Conservation (phyloP, 2,797 vertebrate genomes). For the Alectoris magna region DNA sequence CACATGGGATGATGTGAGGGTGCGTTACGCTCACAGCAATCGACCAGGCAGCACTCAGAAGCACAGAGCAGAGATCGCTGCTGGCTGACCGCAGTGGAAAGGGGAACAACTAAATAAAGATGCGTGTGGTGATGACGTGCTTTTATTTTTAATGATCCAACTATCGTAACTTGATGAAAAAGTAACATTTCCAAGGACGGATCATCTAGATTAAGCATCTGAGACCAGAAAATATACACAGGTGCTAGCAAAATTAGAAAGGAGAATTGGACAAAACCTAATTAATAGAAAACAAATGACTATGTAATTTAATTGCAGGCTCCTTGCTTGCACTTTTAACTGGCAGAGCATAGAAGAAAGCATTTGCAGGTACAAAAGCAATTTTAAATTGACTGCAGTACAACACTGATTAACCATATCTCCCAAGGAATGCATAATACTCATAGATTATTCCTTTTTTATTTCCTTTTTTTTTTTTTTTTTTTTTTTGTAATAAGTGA, state of each 20-base stretch:
- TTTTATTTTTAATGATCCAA: background rate
- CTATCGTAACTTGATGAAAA: background rate
- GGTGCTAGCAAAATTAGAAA: background rate
- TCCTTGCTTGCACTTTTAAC: background rate
- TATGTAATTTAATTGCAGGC: background rate
- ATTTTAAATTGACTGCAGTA: background rate
- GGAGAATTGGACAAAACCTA: background rate
- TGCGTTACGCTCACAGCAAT: background rate
- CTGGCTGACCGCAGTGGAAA: background rate
- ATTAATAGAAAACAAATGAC: background rate
- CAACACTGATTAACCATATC: background rate
- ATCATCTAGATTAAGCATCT: background rate
- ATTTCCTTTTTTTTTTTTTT: too few species aligned
- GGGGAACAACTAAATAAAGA: background rate
- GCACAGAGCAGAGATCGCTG: fast-evolving
- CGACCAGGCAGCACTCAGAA: background rate
- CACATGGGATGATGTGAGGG: background rate
- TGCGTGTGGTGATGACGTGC: background rate
- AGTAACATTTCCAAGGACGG: background rate
- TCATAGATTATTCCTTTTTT: background rate
- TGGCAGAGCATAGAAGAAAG: background rate
- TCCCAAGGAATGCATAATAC: background rate
- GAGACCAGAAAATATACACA: background rate
- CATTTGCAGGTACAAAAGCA: background rate
- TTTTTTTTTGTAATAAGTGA: background rate